Conservation (phyloP, 1,140 invertebrate species). For the Formica selysi region DNA sequence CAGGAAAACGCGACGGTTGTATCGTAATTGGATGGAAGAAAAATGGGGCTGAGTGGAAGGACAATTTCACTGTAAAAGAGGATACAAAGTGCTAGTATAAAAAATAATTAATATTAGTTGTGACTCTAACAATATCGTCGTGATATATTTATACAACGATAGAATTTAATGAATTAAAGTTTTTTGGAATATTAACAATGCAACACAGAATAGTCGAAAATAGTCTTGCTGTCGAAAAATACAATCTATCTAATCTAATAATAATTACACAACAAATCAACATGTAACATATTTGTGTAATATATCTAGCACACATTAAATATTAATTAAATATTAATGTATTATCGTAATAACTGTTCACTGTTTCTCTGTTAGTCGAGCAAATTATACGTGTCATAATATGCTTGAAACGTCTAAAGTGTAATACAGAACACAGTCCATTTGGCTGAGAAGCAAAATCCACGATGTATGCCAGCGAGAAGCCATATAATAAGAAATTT, state of each 20-base stretch:
- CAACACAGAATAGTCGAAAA: background rate
- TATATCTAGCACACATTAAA: background rate
- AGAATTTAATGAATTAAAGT: slow-evolving; percentile 12
- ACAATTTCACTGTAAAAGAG: background rate
- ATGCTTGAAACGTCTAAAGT: slow-evolving; percentile 27
- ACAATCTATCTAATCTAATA: background rate
- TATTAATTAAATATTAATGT: background rate
- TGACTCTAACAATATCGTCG: background rate
- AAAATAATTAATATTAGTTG: slow-evolving; percentile 10
- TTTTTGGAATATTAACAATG: background rate
- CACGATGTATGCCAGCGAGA: slow-evolving; percentile 12
- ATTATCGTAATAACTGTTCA: background rate
- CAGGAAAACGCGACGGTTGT: slow-evolving; percentile 17
- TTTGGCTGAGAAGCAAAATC: slow-evolving; percentile 37
- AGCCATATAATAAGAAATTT: slow-evolving; percentile 47
- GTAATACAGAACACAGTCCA: slow-evolving; percentile 39
- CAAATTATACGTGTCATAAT: slow-evolving; percentile 33
- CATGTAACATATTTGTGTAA: background rate
- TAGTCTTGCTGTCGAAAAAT: background rate
- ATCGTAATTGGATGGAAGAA: slow-evolving; percentile 30
- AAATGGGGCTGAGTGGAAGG: background rate
- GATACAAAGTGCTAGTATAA: background rate
- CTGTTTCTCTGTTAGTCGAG: slow-evolving; percentile 36
- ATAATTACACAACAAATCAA: background rate
- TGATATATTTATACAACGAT: background rate